phyloP scores from a whole-genome alignment of 2,888 invertebrate species.

The Beris chalybata region DNA sequence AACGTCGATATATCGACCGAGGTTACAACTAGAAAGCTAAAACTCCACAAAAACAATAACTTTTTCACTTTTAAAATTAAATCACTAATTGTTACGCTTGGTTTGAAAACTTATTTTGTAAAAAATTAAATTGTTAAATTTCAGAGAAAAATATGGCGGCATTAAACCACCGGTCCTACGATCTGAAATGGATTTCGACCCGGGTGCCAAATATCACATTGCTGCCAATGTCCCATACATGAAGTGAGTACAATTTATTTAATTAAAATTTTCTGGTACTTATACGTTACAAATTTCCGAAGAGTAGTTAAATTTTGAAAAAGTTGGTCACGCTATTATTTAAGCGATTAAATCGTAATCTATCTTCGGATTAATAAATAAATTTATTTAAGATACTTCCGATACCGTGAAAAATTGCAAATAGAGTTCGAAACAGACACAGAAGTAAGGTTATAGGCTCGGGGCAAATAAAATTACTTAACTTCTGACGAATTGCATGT shows the following conservation, averaged over 20 bases:
- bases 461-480: constrained; percentile 28
- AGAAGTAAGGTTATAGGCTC: background rate
- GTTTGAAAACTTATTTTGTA: constrained; percentile 38
- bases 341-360: too few species aligned
- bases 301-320: background rate
- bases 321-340: too few species aligned
- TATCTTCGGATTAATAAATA: too few species aligned
- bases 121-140: constrained; percentile 24
- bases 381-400: too few species aligned
- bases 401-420: background rate
- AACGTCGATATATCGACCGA: too few species aligned
- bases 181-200: constrained; percentile 87
- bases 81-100: background rate
- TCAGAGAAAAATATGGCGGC: constrained; percentile 80
- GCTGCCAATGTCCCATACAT: constrained; percentile 89
- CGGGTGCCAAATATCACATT: constrained; percentile 90
- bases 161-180: constrained; percentile 83
- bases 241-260: constrained; percentile 66
- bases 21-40: too few species aligned
- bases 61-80: background rate
- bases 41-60: background rate
- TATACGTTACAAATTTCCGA: background rate
- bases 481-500: constrained; percentile 20
- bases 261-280: background rate
- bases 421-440: background rate